Evolutionary conservation across 1,140 invertebrate genomes (phyloP), one percentile per base, ranked within the genome.

Genomic region (Zaprionus africanus): DNA sequence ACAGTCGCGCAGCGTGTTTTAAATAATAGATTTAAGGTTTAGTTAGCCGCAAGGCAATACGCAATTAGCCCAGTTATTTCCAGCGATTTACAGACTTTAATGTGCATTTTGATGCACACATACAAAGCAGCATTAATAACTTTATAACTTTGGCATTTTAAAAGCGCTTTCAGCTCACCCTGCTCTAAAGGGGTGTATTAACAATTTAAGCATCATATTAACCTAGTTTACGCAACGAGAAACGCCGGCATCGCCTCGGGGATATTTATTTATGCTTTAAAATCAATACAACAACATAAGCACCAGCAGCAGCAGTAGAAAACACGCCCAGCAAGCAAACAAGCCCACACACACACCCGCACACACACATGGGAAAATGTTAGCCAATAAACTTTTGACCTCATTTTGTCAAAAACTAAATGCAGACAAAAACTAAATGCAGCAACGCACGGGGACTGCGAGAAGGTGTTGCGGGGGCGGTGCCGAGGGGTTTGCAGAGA

Each of bases 301-400:
- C 46, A 36, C 19, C 24, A 65, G 6, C 26, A 28, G 26, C 15
- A 24, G 26, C 28, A 34, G 9, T 34, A 34, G 31, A 34, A 43
- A 5, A 15, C 24, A 34, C 24, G 15, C 38, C 13, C 19, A 54
- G 51, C 26, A 26, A 4, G 22, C 38, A 67, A 53, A 67, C 60
- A 53, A n/a, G n/a, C 60, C 17, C 36, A 49, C 17, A 51, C 56
- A 46, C 58, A 24, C n/a, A 26, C 54, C n/a, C n/a, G n/a, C n/a
- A 74, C 66, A 68, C 51, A 59, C 60, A 57, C 54, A 24, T 70
- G 31, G 69, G 79, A 65, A 73, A 64, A 74, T 70, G 73, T 71
- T 76, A 78, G 74, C 73, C 85, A 90, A 91, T 91, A 90, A 91
- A 90, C 85, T 79, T 81, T 91, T 90, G 85, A 91, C 90, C 90